These are phyloP conservation scores for Oceanodroma leucorhoa DNA, from an alignment of 2,797 vertebrate genomes.

Conservation along the genomic window DNA sequence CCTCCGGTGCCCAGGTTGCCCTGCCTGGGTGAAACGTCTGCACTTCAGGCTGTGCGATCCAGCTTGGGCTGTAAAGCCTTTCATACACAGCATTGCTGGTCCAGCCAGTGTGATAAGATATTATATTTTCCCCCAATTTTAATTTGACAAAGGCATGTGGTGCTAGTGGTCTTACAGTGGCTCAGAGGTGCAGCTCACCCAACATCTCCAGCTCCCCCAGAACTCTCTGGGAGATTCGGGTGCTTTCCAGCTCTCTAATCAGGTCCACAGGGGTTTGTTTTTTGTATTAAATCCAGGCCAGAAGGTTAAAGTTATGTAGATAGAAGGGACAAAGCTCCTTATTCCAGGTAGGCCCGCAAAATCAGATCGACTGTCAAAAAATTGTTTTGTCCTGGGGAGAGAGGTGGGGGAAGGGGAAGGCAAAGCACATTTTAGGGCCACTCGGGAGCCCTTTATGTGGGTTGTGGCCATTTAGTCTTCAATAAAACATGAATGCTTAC, in stretches of 20 bases:
- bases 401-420: not conserved
- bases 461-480: slow-evolving; percentile 63
- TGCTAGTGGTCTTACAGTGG: not conserved
- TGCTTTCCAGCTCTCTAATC: not conserved
- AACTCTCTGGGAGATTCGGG: not conserved
- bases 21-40: not conserved
- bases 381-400: not conserved
- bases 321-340: not conserved
- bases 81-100: not conserved
- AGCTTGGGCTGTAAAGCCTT: not conserved
- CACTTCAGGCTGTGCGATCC: not conserved
- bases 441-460: slow-evolving; percentile 37
- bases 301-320: not conserved
- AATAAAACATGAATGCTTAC: slow-evolving; percentile 69
- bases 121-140: not conserved
- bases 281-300: not conserved
- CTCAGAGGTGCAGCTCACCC: not conserved
- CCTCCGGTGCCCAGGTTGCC: not conserved
- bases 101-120: not conserved
- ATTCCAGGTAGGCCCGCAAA: not conserved
- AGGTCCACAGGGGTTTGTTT: not conserved
- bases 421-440: slow-evolving; percentile 13
- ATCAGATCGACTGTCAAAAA: not conserved
- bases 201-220: not conserved
- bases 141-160: not conserved